Percentiles rank a stretch among this genome's conserved stretches.
Evolutionary conservation across 2,888 invertebrate genomes (phyloP).

Genomic region (Euzetes globulus): DNA sequence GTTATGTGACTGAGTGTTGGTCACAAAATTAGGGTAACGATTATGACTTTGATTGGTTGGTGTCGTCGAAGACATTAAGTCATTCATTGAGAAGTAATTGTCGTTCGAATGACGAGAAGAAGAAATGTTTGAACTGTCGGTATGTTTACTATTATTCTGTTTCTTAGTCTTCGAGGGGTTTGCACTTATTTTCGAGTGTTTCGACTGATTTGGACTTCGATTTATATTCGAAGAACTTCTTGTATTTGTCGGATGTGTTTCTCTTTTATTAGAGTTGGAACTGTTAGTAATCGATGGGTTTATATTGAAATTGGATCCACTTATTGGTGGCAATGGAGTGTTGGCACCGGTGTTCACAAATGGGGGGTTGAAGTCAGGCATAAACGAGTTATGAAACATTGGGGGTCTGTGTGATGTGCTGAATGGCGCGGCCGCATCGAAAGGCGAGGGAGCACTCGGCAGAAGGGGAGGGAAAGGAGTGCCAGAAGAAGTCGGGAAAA

Average conservation of each 20-base stretch:
- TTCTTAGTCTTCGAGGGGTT: not conserved
- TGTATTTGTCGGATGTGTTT: not conserved
- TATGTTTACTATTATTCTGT: conserved; percentile 7
- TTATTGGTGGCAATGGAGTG: not conserved
- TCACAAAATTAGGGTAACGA: not conserved
- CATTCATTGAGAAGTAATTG: conserved; percentile 17
- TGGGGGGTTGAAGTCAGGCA: conserved; percentile 14
- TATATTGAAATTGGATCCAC: not conserved
- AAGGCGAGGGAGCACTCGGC: conserved; percentile 12
- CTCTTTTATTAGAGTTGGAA: not conserved
- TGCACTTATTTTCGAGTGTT: conserved; percentile 7
- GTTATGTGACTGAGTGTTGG: not conserved
- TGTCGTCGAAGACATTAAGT: conserved; percentile 21
- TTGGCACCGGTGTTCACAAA: conserved; percentile 10
- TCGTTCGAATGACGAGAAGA: conserved; percentile 15
- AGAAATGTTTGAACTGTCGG: not conserved
- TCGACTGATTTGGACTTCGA: conserved; percentile 21
- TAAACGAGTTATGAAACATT: conserved; percentile 12
- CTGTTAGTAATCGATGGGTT: not conserved
- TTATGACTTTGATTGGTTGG: not conserved
- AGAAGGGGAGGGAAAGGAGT: conserved; percentile 9
- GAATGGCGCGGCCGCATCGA: not conserved
- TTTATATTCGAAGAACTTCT: conserved; percentile 18
- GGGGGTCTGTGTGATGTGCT: conserved; percentile 9
- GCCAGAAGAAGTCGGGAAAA: not conserved